Conservation (phyloP, 2,797 vertebrate genomes). For the Scleropages formosus region DNA sequence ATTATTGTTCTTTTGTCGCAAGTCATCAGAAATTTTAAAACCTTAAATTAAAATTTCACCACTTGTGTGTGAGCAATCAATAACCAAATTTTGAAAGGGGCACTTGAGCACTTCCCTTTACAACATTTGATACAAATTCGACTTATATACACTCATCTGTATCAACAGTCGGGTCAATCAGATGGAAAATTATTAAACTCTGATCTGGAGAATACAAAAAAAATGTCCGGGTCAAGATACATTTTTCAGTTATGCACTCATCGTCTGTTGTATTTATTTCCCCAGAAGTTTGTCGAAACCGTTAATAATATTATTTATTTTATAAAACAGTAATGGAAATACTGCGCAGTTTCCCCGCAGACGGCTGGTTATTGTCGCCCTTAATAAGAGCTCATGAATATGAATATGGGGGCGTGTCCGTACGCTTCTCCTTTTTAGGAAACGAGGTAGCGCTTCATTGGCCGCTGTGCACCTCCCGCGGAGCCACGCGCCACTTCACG, state of each 20-base stretch:
- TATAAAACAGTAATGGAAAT: slow-evolving; percentile 64
- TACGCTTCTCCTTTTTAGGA: slow-evolving; percentile 63
- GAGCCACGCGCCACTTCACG: slow-evolving; percentile 62
- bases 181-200: too few relatives aligned
- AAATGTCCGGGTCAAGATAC: too few relatives aligned
- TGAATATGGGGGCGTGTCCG: slow-evolving; percentile 71
- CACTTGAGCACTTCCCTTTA: too few relatives aligned
- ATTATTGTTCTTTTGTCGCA: too few relatives aligned
- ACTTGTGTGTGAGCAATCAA: too few relatives aligned
- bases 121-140: too few relatives aligned
- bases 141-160: too few relatives aligned
- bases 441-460: slow-evolving; percentile 80
- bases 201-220: too few relatives aligned
- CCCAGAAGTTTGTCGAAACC: slow-evolving; percentile 90
- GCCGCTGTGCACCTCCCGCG: slow-evolving; percentile 77
- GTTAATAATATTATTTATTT: slow-evolving; percentile 72
- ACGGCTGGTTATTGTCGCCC: slow-evolving; percentile 80
- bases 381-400: slow-evolving; percentile 89
- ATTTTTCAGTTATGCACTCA: neutral
- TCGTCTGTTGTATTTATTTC: slow-evolving; percentile 77
- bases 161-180: too few relatives aligned
- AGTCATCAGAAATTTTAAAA: too few relatives aligned
- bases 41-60: too few relatives aligned
- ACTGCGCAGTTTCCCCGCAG: slow-evolving; percentile 85
- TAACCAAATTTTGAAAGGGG: too few relatives aligned